Percentiles rank a stretch among this genome's conserved stretches.
Evolutionary conservation across 2,113 vertebrate species (phyloP).

Genomic region (Catharus bicknelli): DNA sequence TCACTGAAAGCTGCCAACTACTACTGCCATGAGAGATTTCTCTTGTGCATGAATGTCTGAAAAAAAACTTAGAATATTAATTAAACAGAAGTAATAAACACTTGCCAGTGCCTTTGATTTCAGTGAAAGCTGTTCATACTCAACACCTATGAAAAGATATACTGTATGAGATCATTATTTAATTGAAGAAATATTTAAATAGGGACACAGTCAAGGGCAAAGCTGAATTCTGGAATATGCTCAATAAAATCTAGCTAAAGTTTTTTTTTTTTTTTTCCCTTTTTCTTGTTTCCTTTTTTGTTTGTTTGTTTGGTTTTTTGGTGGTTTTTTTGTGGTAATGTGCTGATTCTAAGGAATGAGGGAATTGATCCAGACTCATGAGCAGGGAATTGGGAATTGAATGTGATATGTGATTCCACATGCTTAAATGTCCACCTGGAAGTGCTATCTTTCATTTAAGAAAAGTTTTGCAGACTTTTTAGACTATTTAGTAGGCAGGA

Average conservation of each 20-base stretch:
- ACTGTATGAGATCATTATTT: background rate
- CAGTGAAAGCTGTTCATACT: background rate
- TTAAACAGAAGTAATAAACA: background rate
- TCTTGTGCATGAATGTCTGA: background rate
- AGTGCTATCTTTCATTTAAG: background rate
- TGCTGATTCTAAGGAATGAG: background rate
- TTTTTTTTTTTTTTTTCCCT: too few relatives aligned
- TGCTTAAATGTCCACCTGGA: slow-evolving; percentile 14
- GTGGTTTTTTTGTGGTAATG: background rate
- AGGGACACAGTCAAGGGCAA: background rate
- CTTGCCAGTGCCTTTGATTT: background rate
- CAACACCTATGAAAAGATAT: background rate
- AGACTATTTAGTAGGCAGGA: background rate
- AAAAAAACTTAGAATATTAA: background rate
- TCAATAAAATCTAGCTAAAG: background rate
- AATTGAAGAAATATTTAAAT: background rate
- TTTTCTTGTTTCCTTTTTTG: background rate
- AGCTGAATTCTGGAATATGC: background rate
- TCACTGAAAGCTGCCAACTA: background rate
- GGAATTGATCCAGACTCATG: background rate
- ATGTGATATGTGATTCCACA: background rate
- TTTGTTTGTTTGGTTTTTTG: too few relatives aligned
- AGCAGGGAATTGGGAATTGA: background rate
- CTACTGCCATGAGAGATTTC: background rate
- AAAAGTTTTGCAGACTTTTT: background rate